phyloP scores from a whole-genome alignment of 2,113 vertebrate species.

The Gnathochromis pfefferi region DNA sequence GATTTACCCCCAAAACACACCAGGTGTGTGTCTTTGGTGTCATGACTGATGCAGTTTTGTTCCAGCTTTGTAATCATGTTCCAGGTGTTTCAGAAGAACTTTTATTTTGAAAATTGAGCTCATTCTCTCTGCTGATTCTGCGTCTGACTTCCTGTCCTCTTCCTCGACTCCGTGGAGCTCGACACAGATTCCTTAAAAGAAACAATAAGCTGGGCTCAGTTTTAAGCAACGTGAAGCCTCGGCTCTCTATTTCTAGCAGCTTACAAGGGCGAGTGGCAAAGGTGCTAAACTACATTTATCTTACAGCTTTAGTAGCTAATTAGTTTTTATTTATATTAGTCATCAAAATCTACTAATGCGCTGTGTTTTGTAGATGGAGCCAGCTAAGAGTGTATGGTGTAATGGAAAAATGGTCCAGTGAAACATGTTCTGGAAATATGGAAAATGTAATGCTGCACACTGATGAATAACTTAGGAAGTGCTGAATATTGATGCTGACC shows the following conservation, averaged over 20 bases:
- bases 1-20: background rate
- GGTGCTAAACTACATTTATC: fast-evolving
- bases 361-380: background rate
- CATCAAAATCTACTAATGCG: fast-evolving
- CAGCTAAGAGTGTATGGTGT: background rate
- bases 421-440: background rate
- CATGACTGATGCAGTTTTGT: fast-evolving
- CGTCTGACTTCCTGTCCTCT: background rate
- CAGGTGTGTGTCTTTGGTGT: background rate
- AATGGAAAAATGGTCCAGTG: background rate
- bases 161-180: background rate
- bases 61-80: background rate
- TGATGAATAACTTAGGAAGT: background rate
- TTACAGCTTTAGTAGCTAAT: background rate
- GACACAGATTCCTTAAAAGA: background rate
- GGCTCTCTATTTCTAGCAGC: fast-evolving
- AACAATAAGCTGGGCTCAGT: fast-evolving
- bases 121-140: background rate
- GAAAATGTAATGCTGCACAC: background rate
- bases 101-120: background rate
- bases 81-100: background rate
- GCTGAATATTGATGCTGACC: background rate
- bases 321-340: background rate
- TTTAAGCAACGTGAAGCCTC: background rate
- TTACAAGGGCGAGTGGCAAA: background rate